A percentile compares a stretch with the other conserved stretches of the same genome.
Evolutionary conservation across 2,113 vertebrate genomes (phyloP).

Genomic region (Neopipo cinnamomea): DNA sequence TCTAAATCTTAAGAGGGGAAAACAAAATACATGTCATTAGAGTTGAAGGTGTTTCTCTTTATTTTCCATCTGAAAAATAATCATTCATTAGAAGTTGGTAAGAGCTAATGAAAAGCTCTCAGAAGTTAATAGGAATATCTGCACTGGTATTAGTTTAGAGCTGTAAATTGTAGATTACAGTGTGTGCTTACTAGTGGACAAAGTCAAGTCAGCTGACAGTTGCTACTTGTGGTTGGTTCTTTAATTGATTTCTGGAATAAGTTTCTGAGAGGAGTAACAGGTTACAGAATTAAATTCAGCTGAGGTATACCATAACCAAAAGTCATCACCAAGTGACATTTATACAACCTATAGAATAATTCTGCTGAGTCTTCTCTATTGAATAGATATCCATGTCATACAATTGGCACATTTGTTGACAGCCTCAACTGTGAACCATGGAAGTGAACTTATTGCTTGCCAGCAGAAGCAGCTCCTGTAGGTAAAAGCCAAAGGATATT

Average conservation of each 20-base stretch:
- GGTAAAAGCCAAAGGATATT: slow-evolving; percentile 57
- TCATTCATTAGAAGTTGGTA: neutral
- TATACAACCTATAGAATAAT: slow-evolving; percentile 36
- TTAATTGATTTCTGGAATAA: neutral
- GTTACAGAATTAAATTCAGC: neutral
- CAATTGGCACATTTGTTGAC: slow-evolving; percentile 55
- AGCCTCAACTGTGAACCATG: slow-evolving; percentile 52
- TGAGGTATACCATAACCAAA: neutral
- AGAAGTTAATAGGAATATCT: neutral
- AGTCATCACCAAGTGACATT: slow-evolving; percentile 30
- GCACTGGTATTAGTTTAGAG: neutral
- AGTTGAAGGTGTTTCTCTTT: neutral
- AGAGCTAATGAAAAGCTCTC: neutral
- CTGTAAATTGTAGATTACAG: neutral
- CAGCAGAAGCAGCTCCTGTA: slow-evolving; percentile 49
- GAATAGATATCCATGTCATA: slow-evolving; percentile 27
- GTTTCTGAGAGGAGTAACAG: neutral
- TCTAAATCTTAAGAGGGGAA: neutral
- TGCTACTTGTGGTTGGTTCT: neutral
- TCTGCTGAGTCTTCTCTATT: slow-evolving; percentile 48
- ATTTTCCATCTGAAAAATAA: neutral
- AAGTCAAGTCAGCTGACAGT: neutral
- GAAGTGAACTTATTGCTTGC: slow-evolving; percentile 33
- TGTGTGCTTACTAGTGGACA: neutral
- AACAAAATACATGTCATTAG: neutral